Conservation (phyloP, 2,888 invertebrate species). For the Vandiemenella viatica region DNA sequence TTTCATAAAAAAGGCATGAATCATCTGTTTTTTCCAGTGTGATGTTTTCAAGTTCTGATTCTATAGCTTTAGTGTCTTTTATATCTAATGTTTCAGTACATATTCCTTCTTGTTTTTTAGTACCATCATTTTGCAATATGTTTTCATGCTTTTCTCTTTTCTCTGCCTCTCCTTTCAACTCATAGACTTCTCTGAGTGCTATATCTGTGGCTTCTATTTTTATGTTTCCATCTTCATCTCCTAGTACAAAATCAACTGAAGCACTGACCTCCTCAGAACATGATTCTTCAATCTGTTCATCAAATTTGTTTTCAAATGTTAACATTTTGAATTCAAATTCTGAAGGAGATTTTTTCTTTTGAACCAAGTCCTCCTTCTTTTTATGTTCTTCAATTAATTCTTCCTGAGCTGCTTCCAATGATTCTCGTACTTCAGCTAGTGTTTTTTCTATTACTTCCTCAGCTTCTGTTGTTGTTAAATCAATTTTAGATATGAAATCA, state of each 20-base stretch:
- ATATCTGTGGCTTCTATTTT: conserved; percentile 10
- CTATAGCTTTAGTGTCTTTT: conserved; percentile 5
- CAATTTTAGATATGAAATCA: background rate
- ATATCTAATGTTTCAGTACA: conserved; percentile 5
- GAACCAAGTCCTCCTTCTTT: conserved; percentile 35
- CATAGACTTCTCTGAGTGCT: conserved; percentile 5
- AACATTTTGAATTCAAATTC: conserved; percentile 53
- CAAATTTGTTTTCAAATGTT: conserved; percentile 19
- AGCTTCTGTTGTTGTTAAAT: conserved; percentile 11
- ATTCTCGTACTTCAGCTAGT: conserved; percentile 48
- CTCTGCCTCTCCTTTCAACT: conserved; percentile 1
- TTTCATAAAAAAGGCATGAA: conserved; percentile 8
- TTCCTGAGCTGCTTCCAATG: conserved; percentile 51
- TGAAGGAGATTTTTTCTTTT: conserved; percentile 50
- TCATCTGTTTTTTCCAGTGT: conserved; percentile 5
- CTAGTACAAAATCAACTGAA: conserved; percentile 9
- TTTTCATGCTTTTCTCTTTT: conserved; percentile 9
- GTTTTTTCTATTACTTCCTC: conserved; percentile 32
- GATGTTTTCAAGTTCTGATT: conserved; percentile 12
- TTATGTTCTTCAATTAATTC: conserved; percentile 53
- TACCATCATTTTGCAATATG: conserved; percentile 7
- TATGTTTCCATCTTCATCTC: conserved; percentile 1
- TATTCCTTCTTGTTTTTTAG: conserved; percentile 3
- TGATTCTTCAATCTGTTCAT: conserved; percentile 20
- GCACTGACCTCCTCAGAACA: conserved; percentile 15